Evolutionary conservation across 2,113 vertebrate species (phyloP), one percentile per base, ranked within the genome.

Genomic region (Callocephalon fimbriatum): DNA sequence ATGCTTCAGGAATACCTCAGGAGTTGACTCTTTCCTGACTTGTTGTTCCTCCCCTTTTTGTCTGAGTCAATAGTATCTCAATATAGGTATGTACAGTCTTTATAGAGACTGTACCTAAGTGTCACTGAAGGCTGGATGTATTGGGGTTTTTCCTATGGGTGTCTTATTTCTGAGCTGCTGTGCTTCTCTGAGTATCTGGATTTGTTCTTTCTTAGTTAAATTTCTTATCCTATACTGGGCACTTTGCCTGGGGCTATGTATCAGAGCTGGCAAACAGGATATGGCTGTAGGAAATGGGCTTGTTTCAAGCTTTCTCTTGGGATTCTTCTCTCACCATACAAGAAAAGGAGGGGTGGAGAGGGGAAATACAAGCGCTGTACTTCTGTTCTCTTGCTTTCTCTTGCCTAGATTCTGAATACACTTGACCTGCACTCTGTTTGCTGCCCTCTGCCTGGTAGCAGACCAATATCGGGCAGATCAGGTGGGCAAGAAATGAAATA

Each of bases 211-310:
- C 74, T 84, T 72, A 48, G 86, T 95, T 85, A 45, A 82, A 67
- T 94, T 93, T 97, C 90, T 91, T 85, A 75, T 58, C 66, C 65
- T 44, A 20, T 38, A 1, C 66, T 82, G 86, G 97, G 97, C 96
- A 86, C 32, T 80, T 63, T 91, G 96, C 97, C 96, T 84, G 23
- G 77, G 72, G 73, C 78, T 59, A 2, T 78, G 86, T 78, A 86
- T 88, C 48, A 38, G 21, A 80, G 75, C 93, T 95, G 87, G 90
- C 97, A 97, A 95, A 97, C 97, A 98, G 98, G 98, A 98, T 97
- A 37, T 92, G 76, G 67, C 92, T 84, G 87, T 97, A 96, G 97
- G 98, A 97, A 98, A 78, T 35, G 53, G 48, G 56, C 82, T 96
- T 86, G 73, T 58, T 86, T 91, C 37, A 21, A 32, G 63, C 78